Evolutionary conservation across 1,140 invertebrate species (phyloP).

Genomic region (Delia radicum): DNA sequence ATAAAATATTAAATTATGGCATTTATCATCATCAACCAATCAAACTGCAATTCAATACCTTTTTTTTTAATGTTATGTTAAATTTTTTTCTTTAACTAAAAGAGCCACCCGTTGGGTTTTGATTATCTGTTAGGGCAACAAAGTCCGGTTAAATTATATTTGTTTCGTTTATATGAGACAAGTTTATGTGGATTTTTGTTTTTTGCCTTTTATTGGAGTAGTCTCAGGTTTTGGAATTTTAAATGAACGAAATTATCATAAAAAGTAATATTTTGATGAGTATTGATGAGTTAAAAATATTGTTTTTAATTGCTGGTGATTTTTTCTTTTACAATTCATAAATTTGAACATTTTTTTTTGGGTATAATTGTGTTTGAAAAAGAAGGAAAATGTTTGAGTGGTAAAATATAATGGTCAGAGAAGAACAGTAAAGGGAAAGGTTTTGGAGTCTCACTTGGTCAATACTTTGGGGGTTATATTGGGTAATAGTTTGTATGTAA

Average conservation of each 20-base stretch:
- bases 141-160: not conserved
- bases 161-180: not conserved
- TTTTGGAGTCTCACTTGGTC: too few relatives aligned
- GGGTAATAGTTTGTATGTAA: too few relatives aligned
- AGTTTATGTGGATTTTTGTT: not conserved
- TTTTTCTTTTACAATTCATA: not conserved
- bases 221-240: not conserved
- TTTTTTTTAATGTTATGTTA: not conserved
- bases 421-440: too few relatives aligned
- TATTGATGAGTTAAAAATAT: not conserved
- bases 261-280: not conserved
- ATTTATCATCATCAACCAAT: conserved; percentile 19
- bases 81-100: not conserved
- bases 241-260: not conserved
- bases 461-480: too few relatives aligned
- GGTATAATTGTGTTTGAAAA: too few relatives aligned
- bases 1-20: conserved; percentile 20
- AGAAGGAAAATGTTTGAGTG: too few relatives aligned
- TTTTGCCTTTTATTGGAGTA: not conserved
- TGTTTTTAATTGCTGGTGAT: not conserved
- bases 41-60: conserved; percentile 9
- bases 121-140: conserved; percentile 12
- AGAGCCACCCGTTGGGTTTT: not conserved
- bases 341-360: too few relatives aligned
- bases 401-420: too few relatives aligned